Evolutionary conservation across 2,113 vertebrate genomes (phyloP).

Genomic region (Clarias macrocephalus): DNA sequence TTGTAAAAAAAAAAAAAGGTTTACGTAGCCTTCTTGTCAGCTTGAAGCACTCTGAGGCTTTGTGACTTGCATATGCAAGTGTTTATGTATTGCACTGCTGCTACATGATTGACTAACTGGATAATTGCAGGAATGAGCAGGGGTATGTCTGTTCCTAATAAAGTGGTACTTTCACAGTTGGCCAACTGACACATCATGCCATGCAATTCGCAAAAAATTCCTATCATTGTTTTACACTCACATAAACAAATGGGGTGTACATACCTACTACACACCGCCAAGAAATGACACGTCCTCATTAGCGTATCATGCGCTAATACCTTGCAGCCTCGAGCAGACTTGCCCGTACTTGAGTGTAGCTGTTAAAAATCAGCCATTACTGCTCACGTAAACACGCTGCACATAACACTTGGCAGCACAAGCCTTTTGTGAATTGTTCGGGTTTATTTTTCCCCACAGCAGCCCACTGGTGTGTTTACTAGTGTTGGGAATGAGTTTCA

Average conservation of each 20-base stretch:
- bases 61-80: neutral
- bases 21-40: neutral
- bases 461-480: constrained; percentile 62
- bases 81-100: neutral
- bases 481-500: constrained; percentile 63
- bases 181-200: neutral
- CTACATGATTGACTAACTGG: neutral
- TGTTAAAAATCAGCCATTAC: neutral
- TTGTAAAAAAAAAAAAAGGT: neutral
- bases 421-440: neutral
- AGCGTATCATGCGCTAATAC: neutral
- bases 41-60: neutral
- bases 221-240: neutral
- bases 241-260: neutral
- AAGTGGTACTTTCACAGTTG: neutral
- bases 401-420: neutral
- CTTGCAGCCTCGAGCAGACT: neutral
- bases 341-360: neutral
- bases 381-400: neutral
- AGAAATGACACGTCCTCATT: neutral
- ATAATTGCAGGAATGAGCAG: neutral
- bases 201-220: neutral
- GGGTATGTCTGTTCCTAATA: neutral
- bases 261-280: neutral
- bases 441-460: constrained; percentile 67